Base-by-base conservation (phyloP, 2,888 invertebrate genomes). In the Pyrochroa serraticornis region DNA sequence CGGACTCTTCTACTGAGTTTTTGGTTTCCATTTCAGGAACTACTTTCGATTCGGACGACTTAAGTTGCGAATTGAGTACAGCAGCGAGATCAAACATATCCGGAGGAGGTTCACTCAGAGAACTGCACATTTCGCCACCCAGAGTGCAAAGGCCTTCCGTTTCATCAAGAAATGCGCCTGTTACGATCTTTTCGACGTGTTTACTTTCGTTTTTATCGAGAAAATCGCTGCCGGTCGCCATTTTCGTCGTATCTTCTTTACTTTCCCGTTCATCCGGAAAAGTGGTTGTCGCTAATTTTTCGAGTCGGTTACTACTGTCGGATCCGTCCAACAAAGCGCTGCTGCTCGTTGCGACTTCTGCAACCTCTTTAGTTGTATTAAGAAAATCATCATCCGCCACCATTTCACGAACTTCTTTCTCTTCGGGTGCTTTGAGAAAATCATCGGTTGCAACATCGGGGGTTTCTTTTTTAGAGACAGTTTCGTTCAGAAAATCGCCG, bases 91-190 rank as follows among this genome's bases (percentile, higher is more conserved):
- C 79, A 58, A 79, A 79, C 78, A 79, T 79, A 50, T 75, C 75
- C 2, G 79, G 79, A 0, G 80, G 80, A 3, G 80, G 80, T 62
- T 79, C 80, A 52, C 80, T 80, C 39, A 80, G 65, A 0, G 80
- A 79, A 68, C 76, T 78, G 60, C 79, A 79, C 72, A 79, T 79
- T 51, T 73, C 75, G 3, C 75, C 76, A 3, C 75, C 77, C 8
- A 76, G 53, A n/a, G 76, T 75, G 34, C 77, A 74, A 32, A 77
- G 71, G 36, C 78, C 73, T 37, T 73, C 73, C 31, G 72, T 73
- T 9, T 68, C 70, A 10, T 58, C 66, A 14, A 69, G 49, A 41
- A 63, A 62, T 12, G 48, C 47, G 7, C 48, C 60, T 0, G 52
- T 13, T 6, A 38, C 46, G 0, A n/a, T 10, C 6, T 51, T 46